Conservation (phyloP, 2,797 vertebrate species). For the Natrix natrix region DNA sequence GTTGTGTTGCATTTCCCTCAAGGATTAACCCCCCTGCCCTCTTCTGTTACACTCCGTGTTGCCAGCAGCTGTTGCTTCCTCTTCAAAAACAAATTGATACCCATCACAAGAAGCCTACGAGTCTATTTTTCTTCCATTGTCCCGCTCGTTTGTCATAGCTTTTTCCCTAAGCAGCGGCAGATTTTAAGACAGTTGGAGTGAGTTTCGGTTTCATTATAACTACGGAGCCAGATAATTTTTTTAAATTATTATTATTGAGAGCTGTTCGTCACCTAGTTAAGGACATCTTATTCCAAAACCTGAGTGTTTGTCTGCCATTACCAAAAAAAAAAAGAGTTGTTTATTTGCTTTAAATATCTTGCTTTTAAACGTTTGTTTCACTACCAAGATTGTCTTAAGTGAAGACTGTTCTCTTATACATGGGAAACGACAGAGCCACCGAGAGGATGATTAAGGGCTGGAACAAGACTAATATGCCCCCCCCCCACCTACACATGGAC, state of each 20-base stretch:
- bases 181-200: neutral
- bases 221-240: neutral
- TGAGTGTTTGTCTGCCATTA: neutral
- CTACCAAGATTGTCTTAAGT: neutral
- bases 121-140: neutral
- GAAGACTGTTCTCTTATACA: neutral
- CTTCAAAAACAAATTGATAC: conserved; percentile 9
- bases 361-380: neutral
- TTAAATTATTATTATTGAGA: neutral
- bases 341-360: neutral
- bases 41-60: conserved; percentile 25
- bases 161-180: conserved; percentile 14
- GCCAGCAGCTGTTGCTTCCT: conserved; percentile 34
- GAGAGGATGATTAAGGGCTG: no score
- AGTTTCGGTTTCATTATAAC: neutral
- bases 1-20: conserved; percentile 37
- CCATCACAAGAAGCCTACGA: conserved; percentile 12
- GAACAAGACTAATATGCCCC: no score
- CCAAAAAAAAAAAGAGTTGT: no score
- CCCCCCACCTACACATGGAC: no score
- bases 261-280: neutral
- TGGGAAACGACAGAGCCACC: neutral
- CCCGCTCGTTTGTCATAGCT: neutral
- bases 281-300: neutral
- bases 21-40: conserved; percentile 32